Evolutionary conservation across 1,140 invertebrate genomes (phyloP), one percentile per base, ranked within the genome.

Genomic region (Drosophila lowei): DNA sequence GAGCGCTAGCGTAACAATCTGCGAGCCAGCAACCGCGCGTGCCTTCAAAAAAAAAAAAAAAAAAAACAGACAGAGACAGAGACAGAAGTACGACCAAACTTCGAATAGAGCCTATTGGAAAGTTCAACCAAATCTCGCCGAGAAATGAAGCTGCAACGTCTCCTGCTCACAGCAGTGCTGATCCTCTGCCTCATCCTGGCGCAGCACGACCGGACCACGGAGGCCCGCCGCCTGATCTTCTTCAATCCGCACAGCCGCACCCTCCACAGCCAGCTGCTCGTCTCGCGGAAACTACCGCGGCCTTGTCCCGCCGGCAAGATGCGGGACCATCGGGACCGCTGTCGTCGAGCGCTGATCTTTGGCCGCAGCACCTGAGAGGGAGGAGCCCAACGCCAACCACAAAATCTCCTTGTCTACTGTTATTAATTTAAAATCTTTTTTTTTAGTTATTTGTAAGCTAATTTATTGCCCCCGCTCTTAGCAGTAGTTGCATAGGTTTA

Each of bases 251-350:
- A 73, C 13, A 68, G 72, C 15, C 63, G 46, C 0, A 72, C 86
- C 0, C 25, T 72, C 0, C 77, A 65, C n/a, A 65, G 81, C 18
- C 89, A 90, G 54, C 62, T 90, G 28, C 74, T 90, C 21, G 58
- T 84, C 11, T 89, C 85, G 6, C 63, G 74, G 6, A 72, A 58
- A 8, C 30, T 77, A 1, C 38, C 72, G 15, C 56, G 49, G 2
- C 89, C 89, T 2, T 90, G 89, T 66, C 89, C 85, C 3, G 60
- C 59, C 13, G 89, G 89, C 0, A 79, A 80, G 43, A 88, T 90
- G 85, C 60, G 89, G 6, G 89, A 90, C 53, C 89, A 90, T 55
- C 84, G 89, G 21, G 86, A 89, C 64, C 85, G 89, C 13, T 90
- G 89, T 58, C 71, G 89, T 18, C 72, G 85, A 5, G 89, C 85